Percentiles rank a stretch among this genome's conserved stretches.
Conservation (phyloP, 2,113 vertebrate species). For the Platysteira castanea region DNA sequence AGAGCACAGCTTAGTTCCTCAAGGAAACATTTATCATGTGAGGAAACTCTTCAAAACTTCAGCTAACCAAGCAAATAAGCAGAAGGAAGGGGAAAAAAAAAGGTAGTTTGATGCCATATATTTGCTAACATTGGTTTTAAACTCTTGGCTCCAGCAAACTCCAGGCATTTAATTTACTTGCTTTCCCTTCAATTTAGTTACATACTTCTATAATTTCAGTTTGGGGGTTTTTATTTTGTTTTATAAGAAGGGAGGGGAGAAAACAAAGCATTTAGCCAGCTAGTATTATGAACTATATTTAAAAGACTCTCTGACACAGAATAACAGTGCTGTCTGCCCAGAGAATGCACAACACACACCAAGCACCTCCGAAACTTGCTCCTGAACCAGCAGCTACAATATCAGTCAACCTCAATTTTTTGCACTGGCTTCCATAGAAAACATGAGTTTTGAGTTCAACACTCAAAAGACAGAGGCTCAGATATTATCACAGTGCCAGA, state of each 20-base stretch:
- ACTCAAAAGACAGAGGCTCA: neutral
- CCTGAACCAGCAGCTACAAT: neutral
- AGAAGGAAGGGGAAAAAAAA: neutral
- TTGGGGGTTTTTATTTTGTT: neutral
- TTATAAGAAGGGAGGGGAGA: neutral
- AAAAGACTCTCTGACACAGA: neutral
- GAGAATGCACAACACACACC: neutral
- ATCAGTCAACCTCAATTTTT: neutral
- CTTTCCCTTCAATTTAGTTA: conserved; percentile 25
- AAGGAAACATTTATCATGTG: neutral
- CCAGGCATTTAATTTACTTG: conserved; percentile 16
- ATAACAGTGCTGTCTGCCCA: neutral
- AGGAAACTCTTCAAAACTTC: neutral
- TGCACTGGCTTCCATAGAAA: neutral
- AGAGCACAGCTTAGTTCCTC: neutral
- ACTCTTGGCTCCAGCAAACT: neutral
- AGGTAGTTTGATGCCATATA: neutral
- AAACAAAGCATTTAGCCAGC: neutral
- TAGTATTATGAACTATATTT: neutral
- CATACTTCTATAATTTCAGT: conserved; percentile 18
- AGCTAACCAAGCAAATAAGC: neutral
- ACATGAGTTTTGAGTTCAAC: neutral
- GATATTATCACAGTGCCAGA: neutral
- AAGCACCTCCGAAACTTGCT: neutral
- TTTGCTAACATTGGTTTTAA: neutral